Evolutionary conservation across 2,888 invertebrate genomes (phyloP).

Genomic region (Spicauda simplicius): DNA sequence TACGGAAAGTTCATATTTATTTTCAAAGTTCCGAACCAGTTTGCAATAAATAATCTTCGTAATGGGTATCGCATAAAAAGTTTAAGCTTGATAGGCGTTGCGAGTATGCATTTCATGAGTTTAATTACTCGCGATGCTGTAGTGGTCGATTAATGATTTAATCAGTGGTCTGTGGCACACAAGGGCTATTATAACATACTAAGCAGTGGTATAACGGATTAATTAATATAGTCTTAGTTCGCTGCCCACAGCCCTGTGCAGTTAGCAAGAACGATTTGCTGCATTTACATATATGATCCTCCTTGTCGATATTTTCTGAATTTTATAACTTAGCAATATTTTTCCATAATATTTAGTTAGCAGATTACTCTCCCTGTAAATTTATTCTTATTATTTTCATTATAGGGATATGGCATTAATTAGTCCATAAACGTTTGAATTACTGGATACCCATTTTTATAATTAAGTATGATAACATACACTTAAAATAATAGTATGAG

Average conservation of each 20-base stretch:
- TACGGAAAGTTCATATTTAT: neutral
- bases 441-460: too few species aligned
- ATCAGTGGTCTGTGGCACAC: slow-evolving; percentile 20
- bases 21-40: neutral
- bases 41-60: neutral
- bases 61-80: neutral
- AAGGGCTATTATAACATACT: neutral
- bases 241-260: neutral
- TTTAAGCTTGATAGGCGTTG: neutral
- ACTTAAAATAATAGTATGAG: too few species aligned
- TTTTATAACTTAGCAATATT: too few species aligned
- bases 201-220: neutral
- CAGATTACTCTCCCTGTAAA: too few species aligned
- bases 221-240: neutral
- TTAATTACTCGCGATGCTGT: neutral
- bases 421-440: too few species aligned
- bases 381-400: too few species aligned
- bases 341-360: too few species aligned
- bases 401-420: too few species aligned
- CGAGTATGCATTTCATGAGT: neutral
- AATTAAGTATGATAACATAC: too few species aligned
- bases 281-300: neutral
- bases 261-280: neutral
- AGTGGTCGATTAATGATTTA: slow-evolving; percentile 13
- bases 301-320: too few species aligned